Conservation (phyloP, 1,140 invertebrate species). For the Bombus superbus region DNA sequence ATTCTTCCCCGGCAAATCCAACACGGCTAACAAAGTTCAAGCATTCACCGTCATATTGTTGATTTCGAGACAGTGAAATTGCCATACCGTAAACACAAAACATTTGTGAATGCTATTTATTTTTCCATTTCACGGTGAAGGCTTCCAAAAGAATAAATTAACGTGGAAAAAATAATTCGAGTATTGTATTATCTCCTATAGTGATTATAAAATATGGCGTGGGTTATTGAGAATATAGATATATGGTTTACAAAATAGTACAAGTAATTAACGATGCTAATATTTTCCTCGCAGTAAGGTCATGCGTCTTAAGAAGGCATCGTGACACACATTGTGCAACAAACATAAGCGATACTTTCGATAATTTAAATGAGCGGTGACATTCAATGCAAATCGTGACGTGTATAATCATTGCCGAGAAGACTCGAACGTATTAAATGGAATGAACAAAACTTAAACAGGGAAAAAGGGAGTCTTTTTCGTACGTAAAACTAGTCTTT, state of each 20-base stretch:
- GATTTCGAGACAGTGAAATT: conserved; percentile 43
- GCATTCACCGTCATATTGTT: conserved; percentile 70
- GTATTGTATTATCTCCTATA: too few relatives aligned
- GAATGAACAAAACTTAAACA: not conserved
- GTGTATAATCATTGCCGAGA: conserved; percentile 5
- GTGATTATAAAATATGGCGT: not conserved
- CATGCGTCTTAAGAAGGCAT: not conserved
- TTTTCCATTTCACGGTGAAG: not conserved
- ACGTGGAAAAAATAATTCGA: not conserved
- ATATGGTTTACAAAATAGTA: conserved; percentile 6
- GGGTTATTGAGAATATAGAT: not conserved
- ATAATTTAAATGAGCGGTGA: conserved; percentile 49
- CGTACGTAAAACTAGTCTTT: not conserved
- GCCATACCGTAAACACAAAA: not conserved
- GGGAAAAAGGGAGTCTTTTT: too few relatives aligned
- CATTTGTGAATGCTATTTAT: not conserved
- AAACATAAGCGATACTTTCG: conserved; percentile 36
- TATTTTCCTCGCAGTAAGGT: conserved; percentile 2
- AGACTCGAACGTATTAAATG: not conserved
- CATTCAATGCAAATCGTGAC: conserved; percentile 53
- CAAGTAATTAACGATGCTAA: conserved; percentile 22
- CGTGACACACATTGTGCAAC: conserved; percentile 42
- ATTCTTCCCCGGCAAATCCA: conserved; percentile 62
- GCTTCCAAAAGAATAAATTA: not conserved
- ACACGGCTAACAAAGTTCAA: conserved; percentile 74